Percentiles rank a stretch among this genome's conserved stretches.
Evolutionary conservation across 2,888 invertebrate species (phyloP).

Genomic region (Argyresthia goedartella): DNA sequence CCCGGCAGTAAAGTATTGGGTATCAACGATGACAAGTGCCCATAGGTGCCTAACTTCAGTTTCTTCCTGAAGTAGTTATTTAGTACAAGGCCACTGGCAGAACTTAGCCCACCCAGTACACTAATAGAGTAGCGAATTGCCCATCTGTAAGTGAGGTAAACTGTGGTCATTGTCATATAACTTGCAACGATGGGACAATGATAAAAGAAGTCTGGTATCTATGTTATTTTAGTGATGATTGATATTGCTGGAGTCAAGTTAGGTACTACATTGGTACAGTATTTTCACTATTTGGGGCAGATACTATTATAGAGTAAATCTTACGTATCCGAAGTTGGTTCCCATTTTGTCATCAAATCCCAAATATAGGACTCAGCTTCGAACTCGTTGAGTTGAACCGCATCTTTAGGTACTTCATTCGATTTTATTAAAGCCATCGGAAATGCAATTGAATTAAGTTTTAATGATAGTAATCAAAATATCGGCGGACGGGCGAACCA

Average conservation of each 20-base stretch:
- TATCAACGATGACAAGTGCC: constrained; percentile 70
- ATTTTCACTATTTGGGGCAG: background rate
- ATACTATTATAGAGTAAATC: constrained; percentile 23
- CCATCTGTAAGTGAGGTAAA: constrained; percentile 36
- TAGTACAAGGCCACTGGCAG: constrained; percentile 68
- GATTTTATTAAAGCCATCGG: constrained; percentile 70
- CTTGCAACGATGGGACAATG: background rate
- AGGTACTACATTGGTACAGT: too few relatives aligned
- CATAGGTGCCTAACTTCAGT: constrained; percentile 71
- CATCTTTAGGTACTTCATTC: constrained; percentile 72
- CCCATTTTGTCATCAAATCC: constrained; percentile 73
- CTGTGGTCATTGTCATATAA: background rate
- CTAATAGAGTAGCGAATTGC: constrained; percentile 60
- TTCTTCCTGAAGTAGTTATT: constrained; percentile 74
- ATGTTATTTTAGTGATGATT: background rate
- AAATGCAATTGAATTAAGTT: too few relatives aligned
- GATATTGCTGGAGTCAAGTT: too few relatives aligned
- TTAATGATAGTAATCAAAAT: too few relatives aligned
- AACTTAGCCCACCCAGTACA: constrained; percentile 62
- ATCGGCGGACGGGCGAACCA: too few relatives aligned
- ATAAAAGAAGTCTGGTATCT: background rate
- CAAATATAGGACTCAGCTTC: constrained; percentile 74
- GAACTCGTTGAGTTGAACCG: constrained; percentile 63
- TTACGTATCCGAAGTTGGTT: constrained; percentile 72
- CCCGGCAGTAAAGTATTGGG: constrained; percentile 74